phyloP scores from a whole-genome alignment of 1,140 invertebrate species.

The Lasaia peninsularis region DNA sequence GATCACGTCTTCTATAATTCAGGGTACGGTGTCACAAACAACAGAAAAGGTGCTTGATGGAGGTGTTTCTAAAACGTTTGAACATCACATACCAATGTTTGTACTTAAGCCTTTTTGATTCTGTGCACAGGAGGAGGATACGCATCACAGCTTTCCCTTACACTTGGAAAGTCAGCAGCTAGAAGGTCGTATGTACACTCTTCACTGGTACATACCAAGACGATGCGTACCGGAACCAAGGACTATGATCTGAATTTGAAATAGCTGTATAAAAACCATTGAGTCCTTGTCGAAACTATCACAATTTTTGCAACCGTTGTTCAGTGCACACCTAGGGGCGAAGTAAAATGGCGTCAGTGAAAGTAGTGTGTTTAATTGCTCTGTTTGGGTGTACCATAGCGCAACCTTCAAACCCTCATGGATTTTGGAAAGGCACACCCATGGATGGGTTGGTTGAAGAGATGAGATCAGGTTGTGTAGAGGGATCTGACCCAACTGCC shows the following conservation, averaged over 20 bases:
- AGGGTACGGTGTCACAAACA: constrained; percentile 75
- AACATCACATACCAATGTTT: constrained; percentile 27
- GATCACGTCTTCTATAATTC: constrained; percentile 53
- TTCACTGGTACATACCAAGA: constrained; percentile 53
- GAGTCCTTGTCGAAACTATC: constrained; percentile 70
- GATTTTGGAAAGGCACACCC: constrained; percentile 82
- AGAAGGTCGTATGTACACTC: constrained; percentile 52
- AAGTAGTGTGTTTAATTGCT: constrained; percentile 69
- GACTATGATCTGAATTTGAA: constrained; percentile 72
- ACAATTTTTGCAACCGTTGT: constrained; percentile 63
- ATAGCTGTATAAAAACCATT: constrained; percentile 77
- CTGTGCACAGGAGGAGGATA: constrained; percentile 45
- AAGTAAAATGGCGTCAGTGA: constrained; percentile 68
- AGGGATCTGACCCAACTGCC: constrained; percentile 86
- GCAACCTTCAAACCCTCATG: constrained; percentile 79
- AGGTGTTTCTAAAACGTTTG: constrained; percentile 45
- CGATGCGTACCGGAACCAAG: constrained; percentile 69
- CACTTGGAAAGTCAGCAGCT: constrained; percentile 45
- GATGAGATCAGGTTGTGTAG: constrained; percentile 83
- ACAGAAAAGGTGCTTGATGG: constrained; percentile 61
- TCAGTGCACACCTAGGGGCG: constrained; percentile 61
- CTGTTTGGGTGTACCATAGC: constrained; percentile 77
- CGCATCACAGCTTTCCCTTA: constrained; percentile 76
- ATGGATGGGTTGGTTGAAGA: constrained; percentile 86
- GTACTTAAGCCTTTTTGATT: constrained; percentile 51